Base-by-base conservation (phyloP, 2,797 vertebrate genomes). In the Eremophila alpestris region DNA sequence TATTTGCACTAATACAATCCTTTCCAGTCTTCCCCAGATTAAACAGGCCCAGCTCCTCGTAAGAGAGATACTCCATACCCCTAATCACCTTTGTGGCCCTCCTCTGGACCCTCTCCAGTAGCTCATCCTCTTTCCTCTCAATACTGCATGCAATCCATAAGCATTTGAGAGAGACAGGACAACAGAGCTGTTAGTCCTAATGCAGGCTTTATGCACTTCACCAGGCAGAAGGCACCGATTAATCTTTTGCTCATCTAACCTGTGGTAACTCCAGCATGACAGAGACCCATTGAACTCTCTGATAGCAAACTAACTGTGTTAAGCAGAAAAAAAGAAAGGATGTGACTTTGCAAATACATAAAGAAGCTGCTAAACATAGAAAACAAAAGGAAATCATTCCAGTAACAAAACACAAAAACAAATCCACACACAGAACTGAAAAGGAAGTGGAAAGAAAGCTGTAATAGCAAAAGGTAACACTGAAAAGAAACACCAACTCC, bases 81-180 rank as follows among this genome's bases (percentile, higher is more conserved):
- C 19, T 36, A 23, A 46, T 13, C 22, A 65, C 29, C 22, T 46
- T 29, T 36, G 52, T 59, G 18, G 18, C 30, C 10, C 38, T 34
- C 17, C 38, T 41, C 26, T 58, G 21, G 45, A 71, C 11, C 16
- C 30, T 32, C 30, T 41, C n/a, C 24, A 56, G 29, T 8, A 58
- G n/a, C 11, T 56, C 51, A 3, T 64, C 52, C 20, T 51, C n/a
- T 30, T 58, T 46, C 65, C 34, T 70, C 13, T 36, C 45, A 56
- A 54, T 16, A 41, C 7, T 27, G 23, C 41, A 29, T 27, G 23
- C 41, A 30, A 68, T 38, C 58, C 14, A 0, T 34, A 43, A 59
- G 4, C 4, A 5, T 18, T 68, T 18, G 16, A 49, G 1, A n/a
- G 7, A 34, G 22, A 23, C 0, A 46, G 14, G 11, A 27, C 3